Evolutionary conservation across 2,797 vertebrate species (phyloP).

Genomic region (Eidolon dupreanum): DNA sequence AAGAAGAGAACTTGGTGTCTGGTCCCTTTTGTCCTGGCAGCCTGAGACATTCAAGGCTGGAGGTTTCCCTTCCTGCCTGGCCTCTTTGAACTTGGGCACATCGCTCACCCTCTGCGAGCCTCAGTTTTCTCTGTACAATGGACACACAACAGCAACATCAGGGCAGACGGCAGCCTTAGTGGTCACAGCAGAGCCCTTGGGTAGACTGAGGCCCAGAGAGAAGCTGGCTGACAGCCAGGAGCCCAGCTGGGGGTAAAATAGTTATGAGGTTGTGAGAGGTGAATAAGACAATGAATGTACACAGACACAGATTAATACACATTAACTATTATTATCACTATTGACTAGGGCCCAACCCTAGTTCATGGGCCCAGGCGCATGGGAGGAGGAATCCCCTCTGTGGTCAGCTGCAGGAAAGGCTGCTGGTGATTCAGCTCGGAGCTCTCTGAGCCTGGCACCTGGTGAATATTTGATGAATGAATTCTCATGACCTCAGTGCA

Average conservation of each 20-base stretch:
- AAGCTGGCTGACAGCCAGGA: background rate
- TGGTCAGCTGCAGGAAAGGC: background rate
- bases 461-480: conserved; percentile 3
- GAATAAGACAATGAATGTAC: background rate
- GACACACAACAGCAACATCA: background rate
- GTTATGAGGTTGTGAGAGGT: background rate
- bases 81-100: background rate
- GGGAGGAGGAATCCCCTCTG: background rate
- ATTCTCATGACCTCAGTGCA: background rate
- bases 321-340: conserved; percentile 34
- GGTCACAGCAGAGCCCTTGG: background rate
- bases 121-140: background rate
- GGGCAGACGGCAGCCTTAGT: background rate
- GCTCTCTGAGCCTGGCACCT: background rate
- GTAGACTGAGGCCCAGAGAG: background rate
- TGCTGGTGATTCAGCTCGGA: background rate
- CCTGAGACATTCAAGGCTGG: background rate
- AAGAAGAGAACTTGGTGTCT: background rate
- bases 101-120: background rate
- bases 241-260: background rate
- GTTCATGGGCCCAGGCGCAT: background rate
- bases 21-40: background rate
- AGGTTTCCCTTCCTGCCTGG: background rate
- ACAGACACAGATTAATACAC: background rate
- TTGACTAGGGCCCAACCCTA: too few relatives aligned